Base-by-base conservation (phyloP, 2,888 invertebrate species). In the Scrobipalpa atriplicella region DNA sequence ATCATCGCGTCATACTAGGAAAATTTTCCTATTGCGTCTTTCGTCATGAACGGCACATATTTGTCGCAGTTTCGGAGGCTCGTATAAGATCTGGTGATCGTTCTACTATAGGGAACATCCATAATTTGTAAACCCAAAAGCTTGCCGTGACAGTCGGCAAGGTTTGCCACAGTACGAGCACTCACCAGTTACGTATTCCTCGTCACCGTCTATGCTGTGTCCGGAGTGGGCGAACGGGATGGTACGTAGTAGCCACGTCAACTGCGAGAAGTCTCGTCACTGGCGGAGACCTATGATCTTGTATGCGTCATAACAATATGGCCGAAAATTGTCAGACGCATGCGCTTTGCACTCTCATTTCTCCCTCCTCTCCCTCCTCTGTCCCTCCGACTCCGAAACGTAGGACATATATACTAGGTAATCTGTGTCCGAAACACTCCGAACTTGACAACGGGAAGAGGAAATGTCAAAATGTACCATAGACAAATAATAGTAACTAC, bases 161-260 rank as follows among this genome's bases (percentile, higher is more conserved):
- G 90, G 90, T 87, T 86, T 83, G 91, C 92, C 92, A 90, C 90
- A 80, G 79, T 85, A 86, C 86, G 87, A 94, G 95, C 95, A 96
- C 95, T 96, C 95, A 96, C 96, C 96, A 95, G 96, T 97, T 97
- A 97, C 97, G 97, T 96, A 96, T 96, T 96, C 96, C 96, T 97
- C 97, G 97, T 97, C 97, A 97, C 96, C 95, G 95, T 95, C 94
- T 96, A 96, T 96, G 96, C 96, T 95, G 96, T 96, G 95, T 96
- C 96, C 96, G 96, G 96, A 97, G 96, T 97, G 97, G 97, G 96
- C 95, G 96, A 96, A 95, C 95, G 95, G 95, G 95, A 95, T 95
- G 95, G 96, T 97, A 97, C 97, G 97, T 97, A 97, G 96, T 95
- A 96, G 96, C 96, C 96, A 96, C 96, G 96, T 96, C 96, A 96